Conservation (phyloP, 1,140 invertebrate genomes). For the Eubasilissa regina region DNA sequence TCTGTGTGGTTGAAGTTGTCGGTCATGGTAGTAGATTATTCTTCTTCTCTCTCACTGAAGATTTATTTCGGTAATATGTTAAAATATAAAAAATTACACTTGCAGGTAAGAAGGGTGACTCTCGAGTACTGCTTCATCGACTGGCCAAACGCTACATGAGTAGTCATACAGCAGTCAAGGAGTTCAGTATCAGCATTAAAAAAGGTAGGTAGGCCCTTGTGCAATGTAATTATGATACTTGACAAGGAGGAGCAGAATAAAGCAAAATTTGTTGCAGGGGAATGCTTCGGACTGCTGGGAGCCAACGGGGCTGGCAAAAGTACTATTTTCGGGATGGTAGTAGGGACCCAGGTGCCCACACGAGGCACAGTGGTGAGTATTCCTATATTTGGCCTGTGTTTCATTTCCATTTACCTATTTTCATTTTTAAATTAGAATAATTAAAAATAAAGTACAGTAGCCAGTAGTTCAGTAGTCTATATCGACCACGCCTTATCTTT, state of each 20-base stretch:
- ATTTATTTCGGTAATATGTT: background rate
- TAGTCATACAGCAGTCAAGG: slow-evolving; percentile 63
- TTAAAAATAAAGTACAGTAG: too few species aligned
- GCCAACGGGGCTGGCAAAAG: slow-evolving; percentile 85
- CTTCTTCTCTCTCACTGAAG: too few species aligned
- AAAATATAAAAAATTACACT: background rate
- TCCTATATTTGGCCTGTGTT: too few species aligned
- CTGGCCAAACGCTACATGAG: slow-evolving; percentile 65
- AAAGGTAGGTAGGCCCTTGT: slow-evolving; percentile 65
- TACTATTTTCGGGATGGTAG: slow-evolving; percentile 84
- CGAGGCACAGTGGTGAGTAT: slow-evolving; percentile 9
- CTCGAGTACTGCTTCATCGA: slow-evolving; percentile 59
- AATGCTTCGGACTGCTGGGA: slow-evolving; percentile 88
- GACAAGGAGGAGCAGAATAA: too few species aligned
- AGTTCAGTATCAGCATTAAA: slow-evolving; percentile 65
- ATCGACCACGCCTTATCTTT: too few species aligned
- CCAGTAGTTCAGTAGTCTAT: too few species aligned
- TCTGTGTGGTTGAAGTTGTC: too few species aligned
- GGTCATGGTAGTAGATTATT: too few species aligned
- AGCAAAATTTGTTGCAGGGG: slow-evolving; percentile 67
- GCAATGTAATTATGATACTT: too few species aligned
- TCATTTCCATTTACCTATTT: too few species aligned
- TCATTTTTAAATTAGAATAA: too few species aligned
- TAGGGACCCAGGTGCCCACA: slow-evolving; percentile 65
- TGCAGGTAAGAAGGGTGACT: slow-evolving; percentile 1